phyloP scores from a whole-genome alignment of 2,113 vertebrate genomes.

The Pleuronectes platessa region DNA sequence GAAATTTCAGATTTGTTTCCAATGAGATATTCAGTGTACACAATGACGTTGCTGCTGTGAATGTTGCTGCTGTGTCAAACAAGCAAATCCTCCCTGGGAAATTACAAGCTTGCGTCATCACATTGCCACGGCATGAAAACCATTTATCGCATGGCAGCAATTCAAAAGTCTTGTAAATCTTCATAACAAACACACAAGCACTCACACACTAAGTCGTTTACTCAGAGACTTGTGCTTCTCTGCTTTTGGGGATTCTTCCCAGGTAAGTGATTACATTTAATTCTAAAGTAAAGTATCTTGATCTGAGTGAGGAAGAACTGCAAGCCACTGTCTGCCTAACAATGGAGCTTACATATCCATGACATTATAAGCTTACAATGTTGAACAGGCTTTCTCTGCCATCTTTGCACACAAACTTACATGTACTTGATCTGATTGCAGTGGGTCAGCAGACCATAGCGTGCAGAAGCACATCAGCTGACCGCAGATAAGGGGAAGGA shows the following conservation, averaged over 20 bases:
- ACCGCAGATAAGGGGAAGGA: constrained; percentile 55
- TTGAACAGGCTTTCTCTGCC: constrained; percentile 25
- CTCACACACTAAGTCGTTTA: not conserved
- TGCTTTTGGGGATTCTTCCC: not conserved
- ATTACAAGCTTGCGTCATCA: not conserved
- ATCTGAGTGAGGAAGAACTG: not conserved
- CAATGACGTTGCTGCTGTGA: not conserved
- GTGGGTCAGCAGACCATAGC: constrained; percentile 76
- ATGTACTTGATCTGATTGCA: constrained; percentile 68
- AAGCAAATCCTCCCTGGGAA: not conserved
- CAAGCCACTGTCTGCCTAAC: not conserved
- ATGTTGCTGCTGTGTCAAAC: not conserved
- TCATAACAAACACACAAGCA: not conserved
- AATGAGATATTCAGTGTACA: not conserved
- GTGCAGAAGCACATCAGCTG: constrained; percentile 75
- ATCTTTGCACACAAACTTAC: constrained; percentile 23
- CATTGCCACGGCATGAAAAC: not conserved
- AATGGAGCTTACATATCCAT: constrained; percentile 2
- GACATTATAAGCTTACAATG: constrained; percentile 11
- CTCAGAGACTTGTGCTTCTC: not conserved
- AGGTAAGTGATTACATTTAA: not conserved
- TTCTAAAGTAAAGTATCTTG: not conserved
- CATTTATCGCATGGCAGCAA: not conserved
- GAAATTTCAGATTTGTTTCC: not conserved
- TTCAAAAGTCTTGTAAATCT: not conserved